These are phyloP conservation scores for Danio aesculapii DNA, from an alignment of 2,797 vertebrate genomes.

Conservation along the genomic window DNA sequence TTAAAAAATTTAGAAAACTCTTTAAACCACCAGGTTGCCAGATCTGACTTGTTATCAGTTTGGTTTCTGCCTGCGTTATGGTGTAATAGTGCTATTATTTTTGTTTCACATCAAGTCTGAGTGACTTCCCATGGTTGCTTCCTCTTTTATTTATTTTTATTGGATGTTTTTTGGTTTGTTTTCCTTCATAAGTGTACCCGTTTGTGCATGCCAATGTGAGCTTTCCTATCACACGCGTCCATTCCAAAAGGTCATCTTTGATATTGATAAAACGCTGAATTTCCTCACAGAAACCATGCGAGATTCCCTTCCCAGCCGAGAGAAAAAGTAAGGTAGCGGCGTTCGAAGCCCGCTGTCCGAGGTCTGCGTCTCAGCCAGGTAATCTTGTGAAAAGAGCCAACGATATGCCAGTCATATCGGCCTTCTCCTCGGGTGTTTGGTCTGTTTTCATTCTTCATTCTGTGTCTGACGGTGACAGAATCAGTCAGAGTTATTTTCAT, in stretches of 20 bases:
- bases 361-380: constrained; percentile 83
- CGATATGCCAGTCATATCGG: constrained; percentile 18
- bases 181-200: not conserved
- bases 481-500: constrained; percentile 24
- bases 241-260: constrained; percentile 11
- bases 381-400: constrained; percentile 46
- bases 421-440: not conserved
- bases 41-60: no score
- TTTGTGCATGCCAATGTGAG: constrained; percentile 43
- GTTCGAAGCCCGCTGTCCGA: constrained; percentile 78
- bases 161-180: no score
- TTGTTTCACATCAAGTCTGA: not conserved
- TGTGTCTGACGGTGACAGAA: constrained; percentile 23
- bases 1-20: no score
- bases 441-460: constrained; percentile 21
- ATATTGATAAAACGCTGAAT: constrained; percentile 71
- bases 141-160: not conserved
- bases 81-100: no score
- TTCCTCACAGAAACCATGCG: constrained; percentile 83
- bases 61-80: not conserved
- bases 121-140: not conserved
- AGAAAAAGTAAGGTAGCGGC: constrained; percentile 77
- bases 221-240: not conserved
- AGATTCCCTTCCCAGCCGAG: constrained; percentile 80
- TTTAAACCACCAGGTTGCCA: no score